phyloP scores from a whole-genome alignment of 2,113 vertebrate species.

The Acrocephalus arundinaceus region DNA sequence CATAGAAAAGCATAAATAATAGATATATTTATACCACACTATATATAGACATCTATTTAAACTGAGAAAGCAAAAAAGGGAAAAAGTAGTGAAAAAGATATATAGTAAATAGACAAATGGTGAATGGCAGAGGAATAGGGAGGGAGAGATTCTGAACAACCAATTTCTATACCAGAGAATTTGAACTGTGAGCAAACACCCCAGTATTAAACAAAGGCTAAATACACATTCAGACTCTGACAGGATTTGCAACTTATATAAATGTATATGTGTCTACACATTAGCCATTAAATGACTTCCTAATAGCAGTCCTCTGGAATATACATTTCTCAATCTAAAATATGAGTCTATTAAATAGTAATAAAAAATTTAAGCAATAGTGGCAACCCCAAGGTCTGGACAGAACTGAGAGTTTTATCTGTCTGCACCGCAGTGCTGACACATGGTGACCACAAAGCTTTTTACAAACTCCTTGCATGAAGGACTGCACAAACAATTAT shows the following conservation, averaged over 20 bases:
- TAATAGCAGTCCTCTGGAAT: neutral
- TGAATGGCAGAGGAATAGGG: neutral
- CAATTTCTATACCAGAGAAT: conserved; percentile 40
- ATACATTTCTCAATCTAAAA: neutral
- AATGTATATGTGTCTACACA: neutral
- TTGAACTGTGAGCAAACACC: conserved; percentile 24
- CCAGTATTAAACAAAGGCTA: conserved; percentile 44
- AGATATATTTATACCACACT: neutral
- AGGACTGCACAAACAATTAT: neutral
- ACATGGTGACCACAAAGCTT: neutral
- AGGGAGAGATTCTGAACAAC: conserved; percentile 33
- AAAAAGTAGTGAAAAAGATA: neutral
- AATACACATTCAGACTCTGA: conserved; percentile 22
- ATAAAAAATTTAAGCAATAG: neutral
- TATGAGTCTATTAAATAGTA: neutral
- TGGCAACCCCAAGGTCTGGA: neutral
- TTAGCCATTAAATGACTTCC: conserved; percentile 17
- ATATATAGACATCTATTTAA: neutral
- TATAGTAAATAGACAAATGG: conserved; percentile 26
- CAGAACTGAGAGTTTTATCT: neutral
- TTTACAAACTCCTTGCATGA: neutral
- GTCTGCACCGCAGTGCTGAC: neutral
- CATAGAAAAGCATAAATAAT: neutral
- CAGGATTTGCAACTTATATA: conserved; percentile 29
- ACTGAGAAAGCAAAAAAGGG: neutral